Evolutionary conservation across 2,888 invertebrate genomes (phyloP), one percentile per base, ranked within the genome.

Genomic region (Plutella xylostella): DNA sequence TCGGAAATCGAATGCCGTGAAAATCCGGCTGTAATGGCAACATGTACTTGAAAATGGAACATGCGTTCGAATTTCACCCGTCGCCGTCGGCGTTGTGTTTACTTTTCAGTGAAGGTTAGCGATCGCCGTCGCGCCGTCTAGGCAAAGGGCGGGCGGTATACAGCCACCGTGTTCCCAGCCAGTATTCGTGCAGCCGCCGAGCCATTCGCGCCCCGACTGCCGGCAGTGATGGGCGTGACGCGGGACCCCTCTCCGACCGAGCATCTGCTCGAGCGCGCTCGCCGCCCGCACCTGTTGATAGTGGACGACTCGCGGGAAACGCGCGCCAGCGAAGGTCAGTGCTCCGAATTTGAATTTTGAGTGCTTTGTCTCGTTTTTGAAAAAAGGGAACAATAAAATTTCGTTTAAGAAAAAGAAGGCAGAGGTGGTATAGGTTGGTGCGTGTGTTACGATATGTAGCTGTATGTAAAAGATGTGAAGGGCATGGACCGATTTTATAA

Each of bases 281-380:
- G 69, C 45, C 67, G 72, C 47, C 76, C 77, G 53, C 77, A 82
- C 82, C 77, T 82, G 80, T 79, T 83, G 78, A 80, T 83, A 55
- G 72, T 82, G 55, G 82, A 79, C 73, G 71, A 79, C 55, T 72
- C 79, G 57, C 68, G 76, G 55, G 75, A 78, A 61, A 60, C 71
- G 52, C 70, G 72, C 58, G 62, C 65, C 34, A 63, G 56, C 43
- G 75, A 78, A 79, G 82, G 82, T 82, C 60, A 73, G 70, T 65
- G 53, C 39, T 48, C 25, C 42, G 18, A 45, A 33, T 46, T 43
- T 43, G 43, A 20, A 45, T 42, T 50, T 51, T 33, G 42, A 9
- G 25, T n/a, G 40, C 21, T 35, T 35, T 19, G 33, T n/a, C 17
- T 33, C 25, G 6, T 33, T 33, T 33, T 33, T 33, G 2, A 7